phyloP scores from a whole-genome alignment of 2,888 invertebrate species.

The Willowsia nigromaculata region DNA sequence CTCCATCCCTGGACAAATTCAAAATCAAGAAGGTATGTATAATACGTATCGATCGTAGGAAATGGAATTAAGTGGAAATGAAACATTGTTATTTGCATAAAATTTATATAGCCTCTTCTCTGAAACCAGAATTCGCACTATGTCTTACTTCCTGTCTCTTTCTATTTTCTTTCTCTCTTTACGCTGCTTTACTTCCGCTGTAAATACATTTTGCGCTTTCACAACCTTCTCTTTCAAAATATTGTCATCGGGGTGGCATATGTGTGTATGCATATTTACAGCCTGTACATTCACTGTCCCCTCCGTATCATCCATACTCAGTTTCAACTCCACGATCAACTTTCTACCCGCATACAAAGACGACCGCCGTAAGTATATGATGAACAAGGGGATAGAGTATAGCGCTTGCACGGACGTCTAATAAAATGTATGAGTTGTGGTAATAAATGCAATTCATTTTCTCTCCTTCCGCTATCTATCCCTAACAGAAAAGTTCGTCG shows the following conservation, averaged over 20 bases:
- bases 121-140: slow-evolving; percentile 24
- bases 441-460: slow-evolving; percentile 78
- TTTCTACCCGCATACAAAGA: slow-evolving; percentile 39
- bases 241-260: slow-evolving; percentile 1
- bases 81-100: slow-evolving; percentile 24
- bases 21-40: slow-evolving; percentile 65
- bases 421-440: too few relatives aligned
- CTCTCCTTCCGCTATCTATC: slow-evolving; percentile 32
- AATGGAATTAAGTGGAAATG: slow-evolving; percentile 21
- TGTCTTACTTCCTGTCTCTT: slow-evolving; percentile 49
- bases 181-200: slow-evolving; percentile 38
- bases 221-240: slow-evolving; percentile 32
- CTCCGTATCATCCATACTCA: slow-evolving; percentile 1
- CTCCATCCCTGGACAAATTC: slow-evolving; percentile 88
- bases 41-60: neutral
- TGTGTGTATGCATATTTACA: slow-evolving; percentile 15
- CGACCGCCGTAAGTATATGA: slow-evolving; percentile 55
- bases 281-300: slow-evolving; percentile 53
- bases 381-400: neutral
- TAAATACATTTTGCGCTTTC: slow-evolving; percentile 7
- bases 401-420: neutral
- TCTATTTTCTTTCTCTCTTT: slow-evolving; percentile 53
- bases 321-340: slow-evolving; percentile 57
- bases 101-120: slow-evolving; percentile 18
- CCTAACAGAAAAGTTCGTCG: slow-evolving; percentile 82